phyloP scores from a whole-genome alignment of 2,888 invertebrate species.

The Thymelicus acteon region DNA sequence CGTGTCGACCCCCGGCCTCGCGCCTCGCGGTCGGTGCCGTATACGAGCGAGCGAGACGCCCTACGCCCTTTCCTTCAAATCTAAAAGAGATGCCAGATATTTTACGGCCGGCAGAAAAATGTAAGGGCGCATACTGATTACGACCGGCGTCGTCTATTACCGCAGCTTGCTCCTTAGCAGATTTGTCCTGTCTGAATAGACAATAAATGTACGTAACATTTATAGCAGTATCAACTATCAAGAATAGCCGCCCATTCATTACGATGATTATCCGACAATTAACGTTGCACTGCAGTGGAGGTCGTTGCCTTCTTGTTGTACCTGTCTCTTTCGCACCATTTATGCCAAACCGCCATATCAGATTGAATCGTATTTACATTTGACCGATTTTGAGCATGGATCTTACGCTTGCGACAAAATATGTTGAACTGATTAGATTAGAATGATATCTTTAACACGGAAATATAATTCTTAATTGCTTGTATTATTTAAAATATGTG shows the following conservation, averaged over 20 bases:
- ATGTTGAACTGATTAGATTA: neutral
- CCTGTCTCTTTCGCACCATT: slow-evolving; percentile 29
- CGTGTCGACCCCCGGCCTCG: slow-evolving; percentile 73
- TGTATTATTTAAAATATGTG: neutral
- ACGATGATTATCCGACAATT: slow-evolving; percentile 71
- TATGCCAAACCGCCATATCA: slow-evolving; percentile 15
- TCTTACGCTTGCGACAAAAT: neutral
- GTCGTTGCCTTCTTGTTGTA: slow-evolving; percentile 59
- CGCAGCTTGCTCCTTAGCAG: slow-evolving; percentile 51
- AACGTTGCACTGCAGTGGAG: slow-evolving; percentile 57
- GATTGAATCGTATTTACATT: slow-evolving; percentile 10
- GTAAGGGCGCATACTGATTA: slow-evolving; percentile 68
- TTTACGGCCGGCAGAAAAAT: slow-evolving; percentile 71
- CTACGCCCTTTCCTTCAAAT: slow-evolving; percentile 25
- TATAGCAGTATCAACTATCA: slow-evolving; percentile 57
- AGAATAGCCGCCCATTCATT: slow-evolving; percentile 67
- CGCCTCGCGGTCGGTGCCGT: slow-evolving; percentile 59
- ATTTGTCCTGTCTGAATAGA: slow-evolving; percentile 73
- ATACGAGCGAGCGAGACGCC: slow-evolving; percentile 62
- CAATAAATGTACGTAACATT: slow-evolving; percentile 61
- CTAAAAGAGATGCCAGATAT: slow-evolving; percentile 46
- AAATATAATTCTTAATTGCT: neutral
- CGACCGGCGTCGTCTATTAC: slow-evolving; percentile 51
- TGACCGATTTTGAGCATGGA: slow-evolving; percentile 2
- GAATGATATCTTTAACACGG: neutral